phyloP scores from a whole-genome alignment of 2,888 invertebrate species.

The Ferdinandea cuprea region DNA sequence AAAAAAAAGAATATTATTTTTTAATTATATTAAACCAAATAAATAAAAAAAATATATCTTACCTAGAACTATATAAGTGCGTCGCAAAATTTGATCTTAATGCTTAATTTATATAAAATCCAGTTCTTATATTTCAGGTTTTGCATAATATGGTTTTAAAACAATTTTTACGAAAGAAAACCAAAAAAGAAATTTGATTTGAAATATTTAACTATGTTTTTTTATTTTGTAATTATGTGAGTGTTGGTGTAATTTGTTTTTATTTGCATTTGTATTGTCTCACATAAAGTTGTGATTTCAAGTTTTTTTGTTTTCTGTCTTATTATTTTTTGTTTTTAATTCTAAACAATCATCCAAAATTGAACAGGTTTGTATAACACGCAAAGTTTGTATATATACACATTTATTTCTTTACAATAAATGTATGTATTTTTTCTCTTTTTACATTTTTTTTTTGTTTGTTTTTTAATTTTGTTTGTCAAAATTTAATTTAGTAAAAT shows the following conservation, averaged over 20 bases:
- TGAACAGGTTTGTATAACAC: constrained; percentile 75
- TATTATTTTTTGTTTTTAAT: constrained; percentile 35
- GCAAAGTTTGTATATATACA: constrained; percentile 69
- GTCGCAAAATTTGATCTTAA: not conserved
- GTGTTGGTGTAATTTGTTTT: constrained; percentile 50
- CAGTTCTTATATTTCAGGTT: constrained; percentile 24
- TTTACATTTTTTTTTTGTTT: constrained; percentile 36
- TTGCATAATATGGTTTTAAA: constrained; percentile 15
- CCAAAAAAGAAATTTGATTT: constrained; percentile 17
- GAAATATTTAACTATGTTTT: constrained; percentile 34
- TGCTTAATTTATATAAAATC: constrained; percentile 19
- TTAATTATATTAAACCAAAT: not conserved
- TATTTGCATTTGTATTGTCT: constrained; percentile 73
- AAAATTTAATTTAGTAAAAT: constrained; percentile 75
- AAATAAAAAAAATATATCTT: not conserved
- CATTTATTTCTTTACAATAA: constrained; percentile 64
- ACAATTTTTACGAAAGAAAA: constrained; percentile 19
- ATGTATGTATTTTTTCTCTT: constrained; percentile 44
- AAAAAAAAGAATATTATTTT: constrained; percentile 12
- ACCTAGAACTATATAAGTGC: constrained; percentile 36
- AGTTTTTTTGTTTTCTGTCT: constrained; percentile 42
- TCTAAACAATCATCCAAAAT: constrained; percentile 74
- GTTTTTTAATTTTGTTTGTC: constrained; percentile 63
- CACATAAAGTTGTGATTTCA: constrained; percentile 68
- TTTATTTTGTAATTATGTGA: constrained; percentile 32